These are phyloP conservation scores for Pseudoatta argentina DNA, from an alignment of 1,140 invertebrate species.

Conservation along the genomic window DNA sequence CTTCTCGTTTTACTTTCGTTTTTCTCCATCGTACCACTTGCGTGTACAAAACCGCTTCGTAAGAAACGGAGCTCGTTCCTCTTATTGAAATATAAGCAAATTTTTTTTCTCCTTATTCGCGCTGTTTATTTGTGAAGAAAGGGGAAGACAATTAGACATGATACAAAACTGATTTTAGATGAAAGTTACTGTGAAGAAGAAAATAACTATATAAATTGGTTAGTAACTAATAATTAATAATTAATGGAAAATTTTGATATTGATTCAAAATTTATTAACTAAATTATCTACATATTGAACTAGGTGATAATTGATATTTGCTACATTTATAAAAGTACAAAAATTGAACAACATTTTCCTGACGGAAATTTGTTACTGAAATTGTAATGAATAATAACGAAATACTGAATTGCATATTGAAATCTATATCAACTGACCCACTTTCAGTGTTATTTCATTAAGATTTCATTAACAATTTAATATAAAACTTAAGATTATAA, in stretches of 20 bases:
- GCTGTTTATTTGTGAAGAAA: background rate
- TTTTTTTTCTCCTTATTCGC: conserved; percentile 17
- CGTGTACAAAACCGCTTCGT: conserved; percentile 28
- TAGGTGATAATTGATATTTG: background rate
- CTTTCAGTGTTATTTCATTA: too few species aligned
- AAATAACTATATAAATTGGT: background rate
- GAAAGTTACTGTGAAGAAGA: background rate
- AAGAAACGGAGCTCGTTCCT: conserved; percentile 53
- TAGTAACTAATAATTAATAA: background rate
- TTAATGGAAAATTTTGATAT: background rate
- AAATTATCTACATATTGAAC: background rate
- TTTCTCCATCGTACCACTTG: conserved; percentile 54
- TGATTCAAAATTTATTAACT: background rate
- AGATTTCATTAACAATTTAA: too few species aligned
- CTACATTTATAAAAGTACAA: background rate
- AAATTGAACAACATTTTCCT: background rate
- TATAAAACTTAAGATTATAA: too few species aligned
- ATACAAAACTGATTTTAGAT: conserved; percentile 11
- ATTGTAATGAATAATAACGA: too few species aligned
- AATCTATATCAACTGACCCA: too few species aligned
- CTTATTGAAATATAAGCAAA: conserved; percentile 50
- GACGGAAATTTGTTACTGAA: too few species aligned
- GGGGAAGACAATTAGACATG: background rate
- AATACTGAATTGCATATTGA: too few species aligned
- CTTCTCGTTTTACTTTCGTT: conserved; percentile 50